phyloP scores from a whole-genome alignment of 2,888 invertebrate species.

The Diplolepis rosae region DNA sequence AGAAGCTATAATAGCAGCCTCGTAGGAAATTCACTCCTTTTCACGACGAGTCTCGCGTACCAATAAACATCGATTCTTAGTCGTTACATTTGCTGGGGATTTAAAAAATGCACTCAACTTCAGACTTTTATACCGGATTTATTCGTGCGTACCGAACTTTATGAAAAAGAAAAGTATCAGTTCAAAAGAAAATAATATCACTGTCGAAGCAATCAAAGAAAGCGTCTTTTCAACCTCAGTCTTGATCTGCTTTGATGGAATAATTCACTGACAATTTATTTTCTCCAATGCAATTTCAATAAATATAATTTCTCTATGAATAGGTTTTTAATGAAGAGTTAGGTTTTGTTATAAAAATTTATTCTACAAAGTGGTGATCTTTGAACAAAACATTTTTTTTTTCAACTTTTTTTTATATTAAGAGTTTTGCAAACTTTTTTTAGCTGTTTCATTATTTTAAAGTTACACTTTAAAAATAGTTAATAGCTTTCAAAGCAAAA shows the following conservation, averaged over 20 bases:
- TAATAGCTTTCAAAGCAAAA: too few species aligned
- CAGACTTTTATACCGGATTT: constrained; percentile 2
- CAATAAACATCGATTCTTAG: neutral
- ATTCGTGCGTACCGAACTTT: neutral
- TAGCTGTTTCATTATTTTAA: too few species aligned
- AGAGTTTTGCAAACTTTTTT: too few species aligned
- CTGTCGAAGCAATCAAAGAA: constrained; percentile 11
- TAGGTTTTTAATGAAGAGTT: too few species aligned
- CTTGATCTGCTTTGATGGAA: neutral
- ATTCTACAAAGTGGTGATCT: too few species aligned
- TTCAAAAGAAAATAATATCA: constrained; percentile 17
- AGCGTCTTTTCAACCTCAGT: neutral
- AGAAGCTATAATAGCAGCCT: neutral
- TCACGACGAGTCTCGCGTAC: constrained; percentile 19
- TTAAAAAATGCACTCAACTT: constrained; percentile 13
- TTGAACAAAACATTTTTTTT: too few species aligned
- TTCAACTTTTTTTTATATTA: too few species aligned
- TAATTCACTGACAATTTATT: neutral
- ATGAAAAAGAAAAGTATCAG: constrained; percentile 21
- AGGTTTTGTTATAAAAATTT: too few species aligned
- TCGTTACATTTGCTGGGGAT: neutral
- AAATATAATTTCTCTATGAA: neutral
- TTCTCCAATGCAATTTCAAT: neutral
- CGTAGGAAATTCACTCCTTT: neutral
- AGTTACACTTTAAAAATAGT: too few species aligned